Evolutionary conservation across 2,113 vertebrate genomes (phyloP).

Genomic region (Lophura nycthemera): DNA sequence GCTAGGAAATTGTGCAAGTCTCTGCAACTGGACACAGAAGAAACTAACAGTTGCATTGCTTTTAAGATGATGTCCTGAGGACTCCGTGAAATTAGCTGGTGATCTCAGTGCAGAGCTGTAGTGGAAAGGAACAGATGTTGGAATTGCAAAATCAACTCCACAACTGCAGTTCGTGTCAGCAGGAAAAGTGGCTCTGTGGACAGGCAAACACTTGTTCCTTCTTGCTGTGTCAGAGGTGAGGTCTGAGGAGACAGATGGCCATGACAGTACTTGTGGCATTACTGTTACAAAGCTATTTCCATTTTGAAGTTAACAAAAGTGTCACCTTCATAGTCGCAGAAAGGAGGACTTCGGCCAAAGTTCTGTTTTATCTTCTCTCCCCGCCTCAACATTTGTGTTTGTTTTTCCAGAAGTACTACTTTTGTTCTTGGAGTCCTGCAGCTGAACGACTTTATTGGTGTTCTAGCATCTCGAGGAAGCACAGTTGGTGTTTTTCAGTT

Average conservation of each 20-base stretch:
- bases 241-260: neutral
- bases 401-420: neutral
- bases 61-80: neutral
- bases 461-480: neutral
- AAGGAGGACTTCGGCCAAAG: neutral
- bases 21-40: neutral
- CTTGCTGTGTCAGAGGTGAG: neutral
- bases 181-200: neutral
- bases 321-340: neutral
- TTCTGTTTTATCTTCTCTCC: neutral
- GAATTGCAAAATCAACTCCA: neutral
- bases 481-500: neutral
- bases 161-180: neutral
- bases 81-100: neutral
- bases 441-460: neutral
- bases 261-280: neutral
- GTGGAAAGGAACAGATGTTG: neutral
- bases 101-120: neutral
- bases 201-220: neutral
- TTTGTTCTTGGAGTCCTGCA: neutral
- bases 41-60: neutral
- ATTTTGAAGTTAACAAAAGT: neutral
- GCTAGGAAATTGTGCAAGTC: neutral
- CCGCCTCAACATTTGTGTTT: accelerated
- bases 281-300: neutral